phyloP scores from a whole-genome alignment of 2,113 vertebrate species.

The Ptychochromis oligacanthus region DNA sequence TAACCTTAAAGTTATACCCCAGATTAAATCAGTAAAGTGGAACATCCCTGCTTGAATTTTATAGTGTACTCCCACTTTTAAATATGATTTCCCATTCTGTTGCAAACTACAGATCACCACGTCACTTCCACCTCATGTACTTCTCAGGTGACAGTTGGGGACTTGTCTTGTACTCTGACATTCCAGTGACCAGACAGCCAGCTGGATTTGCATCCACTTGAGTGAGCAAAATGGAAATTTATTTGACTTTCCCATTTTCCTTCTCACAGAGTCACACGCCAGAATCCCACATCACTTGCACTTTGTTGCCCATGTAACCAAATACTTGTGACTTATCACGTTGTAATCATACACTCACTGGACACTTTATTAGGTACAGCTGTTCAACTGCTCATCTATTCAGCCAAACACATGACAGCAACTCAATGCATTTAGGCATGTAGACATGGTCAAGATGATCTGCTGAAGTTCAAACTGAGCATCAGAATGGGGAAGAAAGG shows the following conservation, averaged over 20 bases:
- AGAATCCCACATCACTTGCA: background rate
- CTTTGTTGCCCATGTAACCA: background rate
- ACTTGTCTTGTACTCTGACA: background rate
- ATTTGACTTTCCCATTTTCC: slow-evolving; percentile 8
- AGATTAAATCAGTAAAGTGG: background rate
- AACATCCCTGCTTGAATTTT: background rate
- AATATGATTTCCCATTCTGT: background rate
- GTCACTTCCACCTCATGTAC: background rate
- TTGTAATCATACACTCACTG: background rate
- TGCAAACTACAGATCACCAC: background rate
- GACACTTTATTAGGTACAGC: background rate
- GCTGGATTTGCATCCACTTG: background rate
- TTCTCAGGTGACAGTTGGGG: background rate
- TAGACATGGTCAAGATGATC: no score
- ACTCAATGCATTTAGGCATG: no score
- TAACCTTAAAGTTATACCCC: background rate
- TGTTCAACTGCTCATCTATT: background rate
- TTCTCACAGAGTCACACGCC: background rate
- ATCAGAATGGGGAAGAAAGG: no score
- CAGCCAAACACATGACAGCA: no score
- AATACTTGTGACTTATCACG: background rate
- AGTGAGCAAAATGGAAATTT: background rate
- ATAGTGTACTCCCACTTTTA: background rate
- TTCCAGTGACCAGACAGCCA: background rate
- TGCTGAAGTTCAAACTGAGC: no score